phyloP scores from a whole-genome alignment of 2,113 vertebrate species.

The Synchiropus splendidus region DNA sequence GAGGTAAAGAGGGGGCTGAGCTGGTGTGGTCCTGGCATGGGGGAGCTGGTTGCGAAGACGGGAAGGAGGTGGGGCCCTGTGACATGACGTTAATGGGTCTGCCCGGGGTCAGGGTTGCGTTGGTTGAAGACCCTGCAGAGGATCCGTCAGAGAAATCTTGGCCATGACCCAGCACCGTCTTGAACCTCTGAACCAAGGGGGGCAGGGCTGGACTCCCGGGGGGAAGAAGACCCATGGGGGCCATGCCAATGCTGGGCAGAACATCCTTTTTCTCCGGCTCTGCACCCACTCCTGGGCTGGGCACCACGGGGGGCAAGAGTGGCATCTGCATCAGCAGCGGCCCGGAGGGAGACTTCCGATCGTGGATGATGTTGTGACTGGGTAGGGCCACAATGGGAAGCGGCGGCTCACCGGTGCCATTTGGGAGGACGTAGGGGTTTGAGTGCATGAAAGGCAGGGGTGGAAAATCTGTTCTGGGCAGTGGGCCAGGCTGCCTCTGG shows the following conservation, averaged over 20 bases:
- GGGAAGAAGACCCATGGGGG: constrained; percentile 61
- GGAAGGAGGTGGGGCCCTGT: constrained; percentile 63
- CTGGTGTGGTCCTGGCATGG: constrained; percentile 58
- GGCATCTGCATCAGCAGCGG: constrained; percentile 66
- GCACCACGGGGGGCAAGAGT: constrained; percentile 58
- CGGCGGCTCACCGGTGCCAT: constrained; percentile 57
- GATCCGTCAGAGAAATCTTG: constrained; percentile 28
- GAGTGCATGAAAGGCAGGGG: constrained; percentile 74
- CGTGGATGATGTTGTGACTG: constrained; percentile 46
- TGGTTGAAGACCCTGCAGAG: background rate
- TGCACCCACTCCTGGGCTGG: constrained; percentile 22
- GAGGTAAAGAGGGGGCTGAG: constrained; percentile 72
- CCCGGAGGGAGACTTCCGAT: constrained; percentile 59
- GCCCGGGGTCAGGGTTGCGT: constrained; percentile 58
- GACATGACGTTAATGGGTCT: constrained; percentile 66
- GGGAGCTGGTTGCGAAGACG: constrained; percentile 38
- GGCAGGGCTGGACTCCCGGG: constrained; percentile 66
- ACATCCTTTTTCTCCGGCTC: constrained; percentile 69
- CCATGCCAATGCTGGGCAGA: constrained; percentile 61
- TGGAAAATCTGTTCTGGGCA: constrained; percentile 61
- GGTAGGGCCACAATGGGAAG: constrained; percentile 61
- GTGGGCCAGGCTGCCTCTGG: constrained; percentile 50
- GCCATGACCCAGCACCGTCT: constrained; percentile 59
- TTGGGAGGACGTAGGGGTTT: constrained; percentile 76
- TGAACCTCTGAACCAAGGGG: constrained; percentile 77